phyloP scores from a whole-genome alignment of 1,140 invertebrate genomes.

The Cryptotermes secundus region DNA sequence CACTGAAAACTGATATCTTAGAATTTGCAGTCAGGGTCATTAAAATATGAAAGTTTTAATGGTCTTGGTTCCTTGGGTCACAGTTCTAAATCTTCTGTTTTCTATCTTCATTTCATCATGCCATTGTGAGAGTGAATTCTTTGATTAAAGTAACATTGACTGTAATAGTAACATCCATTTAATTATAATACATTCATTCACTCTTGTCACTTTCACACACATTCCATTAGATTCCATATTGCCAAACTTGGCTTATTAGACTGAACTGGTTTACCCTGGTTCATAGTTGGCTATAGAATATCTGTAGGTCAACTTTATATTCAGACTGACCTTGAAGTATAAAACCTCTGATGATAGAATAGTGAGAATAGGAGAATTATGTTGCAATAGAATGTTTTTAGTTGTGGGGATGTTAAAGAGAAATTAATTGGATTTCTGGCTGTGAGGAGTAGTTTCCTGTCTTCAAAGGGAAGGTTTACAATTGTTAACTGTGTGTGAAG shows the following conservation, averaged over 20 bases:
- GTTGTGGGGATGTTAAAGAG: slow-evolving; percentile 25
- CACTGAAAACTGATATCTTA: no score
- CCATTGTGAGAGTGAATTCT: no score
- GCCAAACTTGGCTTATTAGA: neutral
- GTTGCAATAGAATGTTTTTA: slow-evolving; percentile 3
- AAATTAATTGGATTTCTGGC: slow-evolving; percentile 27
- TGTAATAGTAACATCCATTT: no score
- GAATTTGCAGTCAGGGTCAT: no score
- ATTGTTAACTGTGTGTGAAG: slow-evolving; percentile 28
- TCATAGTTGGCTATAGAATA: neutral
- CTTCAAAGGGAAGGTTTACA: slow-evolving; percentile 22
- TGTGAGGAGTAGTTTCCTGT: slow-evolving; percentile 1
- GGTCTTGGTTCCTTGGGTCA: no score
- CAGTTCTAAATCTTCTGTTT: no score
- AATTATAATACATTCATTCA: no score
- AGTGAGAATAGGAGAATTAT: slow-evolving; percentile 19
- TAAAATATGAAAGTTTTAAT: no score
- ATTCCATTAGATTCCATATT: neutral
- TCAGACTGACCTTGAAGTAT: slow-evolving; percentile 10
- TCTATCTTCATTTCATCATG: no score
- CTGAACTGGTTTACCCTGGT: neutral
- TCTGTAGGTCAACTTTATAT: neutral
- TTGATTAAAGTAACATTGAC: no score
- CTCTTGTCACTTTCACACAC: no score
- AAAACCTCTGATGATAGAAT: neutral